phyloP scores from a whole-genome alignment of 2,888 invertebrate genomes.

The Buathra laborator region DNA sequence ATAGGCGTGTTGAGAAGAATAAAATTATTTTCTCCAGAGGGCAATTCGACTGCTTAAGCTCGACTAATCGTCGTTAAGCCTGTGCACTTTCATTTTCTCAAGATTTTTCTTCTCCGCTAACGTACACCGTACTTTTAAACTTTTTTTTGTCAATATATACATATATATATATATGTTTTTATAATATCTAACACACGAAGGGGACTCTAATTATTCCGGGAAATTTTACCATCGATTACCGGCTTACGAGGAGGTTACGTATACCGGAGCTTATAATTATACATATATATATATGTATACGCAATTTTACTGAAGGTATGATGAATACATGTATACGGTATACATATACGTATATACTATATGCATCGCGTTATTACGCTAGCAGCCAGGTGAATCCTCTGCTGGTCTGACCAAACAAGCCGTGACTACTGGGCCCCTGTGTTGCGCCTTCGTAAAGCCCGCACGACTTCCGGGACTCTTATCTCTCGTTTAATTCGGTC shows the following conservation, averaged over 20 bases:
- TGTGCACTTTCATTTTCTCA: slow-evolving; percentile 50
- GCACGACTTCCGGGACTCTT: slow-evolving; percentile 38
- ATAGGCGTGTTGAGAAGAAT: not conserved
- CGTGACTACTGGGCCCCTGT: slow-evolving; percentile 52
- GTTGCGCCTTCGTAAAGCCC: not conserved
- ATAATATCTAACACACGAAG: not conserved
- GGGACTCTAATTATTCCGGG: slow-evolving; percentile 37
- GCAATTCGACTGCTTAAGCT: slow-evolving; percentile 24
- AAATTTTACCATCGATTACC: slow-evolving; percentile 52
- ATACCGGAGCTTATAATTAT: slow-evolving; percentile 5
- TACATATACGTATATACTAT: not conserved
- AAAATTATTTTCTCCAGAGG: slow-evolving; percentile 16
- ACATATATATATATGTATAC: not conserved
- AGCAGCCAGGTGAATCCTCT: slow-evolving; percentile 54
- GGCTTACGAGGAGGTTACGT: slow-evolving; percentile 43
- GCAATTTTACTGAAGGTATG: slow-evolving; percentile 5
- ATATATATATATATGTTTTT: slow-evolving; percentile 19
- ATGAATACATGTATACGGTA: slow-evolving; percentile 5
- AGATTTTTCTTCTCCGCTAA: slow-evolving; percentile 31
- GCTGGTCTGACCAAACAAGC: slow-evolving; percentile 62
- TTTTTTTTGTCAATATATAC: slow-evolving; percentile 29
- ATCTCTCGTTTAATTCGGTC: slow-evolving; percentile 40
- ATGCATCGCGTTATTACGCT: slow-evolving; percentile 41
- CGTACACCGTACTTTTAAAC: not conserved
- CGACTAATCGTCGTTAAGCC: slow-evolving; percentile 10